phyloP scores from a whole-genome alignment of 2,113 vertebrate genomes.

The Planiliza haematocheilus region DNA sequence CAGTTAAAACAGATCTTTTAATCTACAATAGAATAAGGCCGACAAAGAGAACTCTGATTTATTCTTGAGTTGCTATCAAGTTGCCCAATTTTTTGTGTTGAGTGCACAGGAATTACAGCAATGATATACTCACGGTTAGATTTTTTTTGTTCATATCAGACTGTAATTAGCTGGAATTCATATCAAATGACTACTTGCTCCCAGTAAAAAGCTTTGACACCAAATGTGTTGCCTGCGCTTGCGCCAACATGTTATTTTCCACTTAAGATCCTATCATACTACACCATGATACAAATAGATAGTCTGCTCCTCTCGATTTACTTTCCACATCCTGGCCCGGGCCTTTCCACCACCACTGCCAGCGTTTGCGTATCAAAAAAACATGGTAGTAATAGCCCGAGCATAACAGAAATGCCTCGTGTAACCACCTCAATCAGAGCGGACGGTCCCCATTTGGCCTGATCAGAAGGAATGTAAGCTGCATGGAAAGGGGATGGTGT shows the following conservation, averaged over 20 bases:
- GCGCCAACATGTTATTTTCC: neutral
- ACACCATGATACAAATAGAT: neutral
- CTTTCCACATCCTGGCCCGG: neutral
- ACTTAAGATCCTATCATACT: slow-evolving; percentile 1
- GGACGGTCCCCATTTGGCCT: too few relatives aligned
- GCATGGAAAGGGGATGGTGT: too few relatives aligned
- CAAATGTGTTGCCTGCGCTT: neutral
- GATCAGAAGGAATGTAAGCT: too few relatives aligned
- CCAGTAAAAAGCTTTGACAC: neutral
- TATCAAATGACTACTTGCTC: neutral
- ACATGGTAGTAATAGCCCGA: too few relatives aligned
- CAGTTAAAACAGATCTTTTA: too few relatives aligned
- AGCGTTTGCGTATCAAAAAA: too few relatives aligned
- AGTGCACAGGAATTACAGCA: neutral
- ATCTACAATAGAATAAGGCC: slow-evolving; percentile 4
- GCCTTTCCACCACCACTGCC: too few relatives aligned
- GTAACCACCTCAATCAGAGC: too few relatives aligned
- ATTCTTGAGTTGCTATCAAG: slow-evolving; percentile 11
- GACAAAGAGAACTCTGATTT: slow-evolving; percentile 1
- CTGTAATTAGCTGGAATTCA: neutral
- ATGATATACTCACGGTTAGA: neutral
- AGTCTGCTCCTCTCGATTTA: neutral
- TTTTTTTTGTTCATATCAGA: neutral
- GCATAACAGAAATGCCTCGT: too few relatives aligned
- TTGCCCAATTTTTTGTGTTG: slow-evolving; percentile 7